Base-by-base conservation (phyloP, 1,140 invertebrate species). In the Trachymyrmex cornetzi region DNA sequence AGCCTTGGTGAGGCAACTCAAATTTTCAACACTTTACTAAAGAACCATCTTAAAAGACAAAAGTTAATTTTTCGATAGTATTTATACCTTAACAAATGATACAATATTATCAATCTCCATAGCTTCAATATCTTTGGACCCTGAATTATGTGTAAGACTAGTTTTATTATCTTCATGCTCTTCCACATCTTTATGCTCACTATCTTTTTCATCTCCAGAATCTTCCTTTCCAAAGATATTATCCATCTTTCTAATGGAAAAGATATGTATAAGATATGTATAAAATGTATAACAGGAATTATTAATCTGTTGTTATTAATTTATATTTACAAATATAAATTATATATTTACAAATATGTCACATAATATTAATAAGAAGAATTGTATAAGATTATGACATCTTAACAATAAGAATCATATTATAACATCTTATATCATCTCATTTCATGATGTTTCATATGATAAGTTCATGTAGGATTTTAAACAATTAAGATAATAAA, bases 171-270 rank as follows among this genome's bases (percentile, higher is more conserved):
- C 85, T 24, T 88, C 90, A 9, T 38, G 38, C 3, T 82, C 74
- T 0, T 92, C 87, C 9, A 88, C 50, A 22, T 90, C 80, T 19
- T 75, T 59, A 24, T 87, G 87, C 3, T 94, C 91, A 5, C 77
- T 90, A 0, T 94, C 92, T 9, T 85, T 93, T 79, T 94, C 92
- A 85, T 93, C 91, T 1, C 88, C 93, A 38, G 93, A 93, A 80
- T 94, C 93, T 86, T 93, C 93, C 81, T 93, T 93, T 4, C 92
- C 93, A 88, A 94, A 93, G 64, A 94, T 89, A 66, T 93, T 90
- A 85, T 94, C 93, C 93, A 94, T 87, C 0, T 64, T 38, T 66
- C 34, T 30, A 11, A 22, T 38, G 34, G 0, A 67, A 69, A 22
- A 7, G 0, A 61, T 53, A 44, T 44, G 9, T 44, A 44, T 12